Evolutionary conservation across 1,140 invertebrate species (phyloP), one percentile per base, ranked within the genome.

Genomic region (Eurosta solidaginis): DNA sequence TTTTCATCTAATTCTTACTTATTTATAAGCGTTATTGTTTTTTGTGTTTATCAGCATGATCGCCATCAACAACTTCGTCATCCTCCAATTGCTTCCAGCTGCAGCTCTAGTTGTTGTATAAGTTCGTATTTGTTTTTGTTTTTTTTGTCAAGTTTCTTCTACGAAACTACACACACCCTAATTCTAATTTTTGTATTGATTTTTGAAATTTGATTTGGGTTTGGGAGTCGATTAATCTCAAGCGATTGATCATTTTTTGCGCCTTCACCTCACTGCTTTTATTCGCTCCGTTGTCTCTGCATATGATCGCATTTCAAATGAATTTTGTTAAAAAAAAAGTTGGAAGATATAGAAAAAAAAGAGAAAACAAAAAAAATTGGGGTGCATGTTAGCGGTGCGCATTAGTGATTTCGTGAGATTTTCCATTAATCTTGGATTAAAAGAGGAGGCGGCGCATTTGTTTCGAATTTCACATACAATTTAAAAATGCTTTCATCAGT

Each of bases 381-480:
- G 40, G 27, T 68, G 59, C 29, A 22, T 68, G 59, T 68, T 20
- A 14, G 33, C n/a, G 5, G 33, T 20, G 40, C 36, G 59, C 59
- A 68, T 68, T 27, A 42, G 36, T 68, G 59, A n/a, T 68, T 68
- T 68, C 59, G 59, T 68, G 59, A 68, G 59, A 68, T 68, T 68
- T 68, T 68, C 59, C 59, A 68, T 68, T 42, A 68, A 68, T 68
- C 59, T 68, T 68, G 59, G 59, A 68, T 68, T 68, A 68, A 68
- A 68, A 68, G 27, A 36, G 59, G 29, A 68, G 33, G 59, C 59
- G 33, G 59, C 59, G 59, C 36, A 40, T 68, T 17, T n/a, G 33
- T 59, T 59, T 59, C n/a, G 54, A 59, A 59, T 59, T 59, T 59
- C 54, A 59, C 22, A 59, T 17, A 63, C 22, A 12, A 25, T 10